Conservation (phyloP, 2,113 vertebrate genomes). For the Lagopus leucura region DNA sequence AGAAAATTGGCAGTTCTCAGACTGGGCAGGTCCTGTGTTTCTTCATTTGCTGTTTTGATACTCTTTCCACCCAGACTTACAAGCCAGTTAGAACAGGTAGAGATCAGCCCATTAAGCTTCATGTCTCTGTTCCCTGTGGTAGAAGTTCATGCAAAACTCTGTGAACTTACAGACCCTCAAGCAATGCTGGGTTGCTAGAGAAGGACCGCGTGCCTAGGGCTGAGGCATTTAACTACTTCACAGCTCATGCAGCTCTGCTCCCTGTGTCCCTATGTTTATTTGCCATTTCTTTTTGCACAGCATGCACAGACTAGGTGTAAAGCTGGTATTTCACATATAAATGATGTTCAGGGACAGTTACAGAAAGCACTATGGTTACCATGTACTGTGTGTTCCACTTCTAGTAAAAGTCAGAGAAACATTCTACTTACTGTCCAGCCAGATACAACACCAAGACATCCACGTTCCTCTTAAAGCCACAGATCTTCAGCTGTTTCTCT, state of each 20-base stretch:
- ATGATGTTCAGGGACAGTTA: not conserved
- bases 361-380: not conserved
- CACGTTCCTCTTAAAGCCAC: slow-evolving; percentile 72
- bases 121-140: not conserved
- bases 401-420: not conserved
- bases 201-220: not conserved
- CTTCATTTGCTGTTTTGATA: not conserved
- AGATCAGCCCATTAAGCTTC: not conserved
- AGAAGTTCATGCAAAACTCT: not conserved
- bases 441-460: slow-evolving; percentile 78
- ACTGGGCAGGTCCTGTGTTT: not conserved
- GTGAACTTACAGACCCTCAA: not conserved
- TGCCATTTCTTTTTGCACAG: not conserved
- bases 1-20: slow-evolving; percentile 29
- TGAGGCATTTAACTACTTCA: not conserved
- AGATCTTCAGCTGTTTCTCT: slow-evolving; percentile 76
- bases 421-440: slow-evolving; percentile 76
- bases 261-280: fast-evolving
- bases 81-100: slow-evolving; percentile 24
- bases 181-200: not conserved
- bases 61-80: not conserved
- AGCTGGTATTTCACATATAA: not conserved
- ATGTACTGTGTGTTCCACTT: not conserved
- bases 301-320: not conserved
- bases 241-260: not conserved